phyloP scores from a whole-genome alignment of 2,888 invertebrate species.

The Octodonta nipae region DNA sequence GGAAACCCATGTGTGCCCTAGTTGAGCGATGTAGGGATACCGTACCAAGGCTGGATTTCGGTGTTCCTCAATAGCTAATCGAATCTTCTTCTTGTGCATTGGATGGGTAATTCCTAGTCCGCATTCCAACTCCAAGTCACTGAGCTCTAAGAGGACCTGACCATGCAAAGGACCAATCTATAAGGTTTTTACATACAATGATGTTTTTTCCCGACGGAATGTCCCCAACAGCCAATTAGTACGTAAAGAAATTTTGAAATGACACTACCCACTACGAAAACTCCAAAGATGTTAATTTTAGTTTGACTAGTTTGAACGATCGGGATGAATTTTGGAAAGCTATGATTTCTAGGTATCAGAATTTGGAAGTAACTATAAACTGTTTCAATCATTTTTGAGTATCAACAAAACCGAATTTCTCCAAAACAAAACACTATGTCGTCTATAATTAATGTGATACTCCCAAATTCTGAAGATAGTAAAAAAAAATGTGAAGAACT shows the following conservation, averaged over 20 bases:
- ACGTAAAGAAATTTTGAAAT: no score
- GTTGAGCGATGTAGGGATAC: constrained; percentile 73
- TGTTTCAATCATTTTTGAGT: no score
- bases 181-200: constrained; percentile 44
- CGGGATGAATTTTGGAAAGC: no score
- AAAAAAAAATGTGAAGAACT: neutral
- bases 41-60: constrained; percentile 74
- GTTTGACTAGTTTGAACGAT: no score
- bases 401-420: no score
- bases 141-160: constrained; percentile 80
- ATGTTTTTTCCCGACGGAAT: constrained; percentile 17
- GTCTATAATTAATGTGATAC: neutral
- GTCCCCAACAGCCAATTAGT: constrained; percentile 13
- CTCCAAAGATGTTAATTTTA: no score
- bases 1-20: constrained; percentile 87
- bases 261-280: no score
- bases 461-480: neutral
- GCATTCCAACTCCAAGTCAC: constrained; percentile 80
- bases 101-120: constrained; percentile 84
- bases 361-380: no score
- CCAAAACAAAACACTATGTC: no score
- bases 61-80: constrained; percentile 86
- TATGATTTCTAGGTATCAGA: no score
- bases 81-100: constrained; percentile 83
- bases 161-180: constrained; percentile 55